Percentiles rank a stretch among this genome's conserved stretches.
Evolutionary conservation across 35 echinoderm and acorn worm genomes (phyloP).

Genomic region (Hemicentrotus pulcherrimus): DNA sequence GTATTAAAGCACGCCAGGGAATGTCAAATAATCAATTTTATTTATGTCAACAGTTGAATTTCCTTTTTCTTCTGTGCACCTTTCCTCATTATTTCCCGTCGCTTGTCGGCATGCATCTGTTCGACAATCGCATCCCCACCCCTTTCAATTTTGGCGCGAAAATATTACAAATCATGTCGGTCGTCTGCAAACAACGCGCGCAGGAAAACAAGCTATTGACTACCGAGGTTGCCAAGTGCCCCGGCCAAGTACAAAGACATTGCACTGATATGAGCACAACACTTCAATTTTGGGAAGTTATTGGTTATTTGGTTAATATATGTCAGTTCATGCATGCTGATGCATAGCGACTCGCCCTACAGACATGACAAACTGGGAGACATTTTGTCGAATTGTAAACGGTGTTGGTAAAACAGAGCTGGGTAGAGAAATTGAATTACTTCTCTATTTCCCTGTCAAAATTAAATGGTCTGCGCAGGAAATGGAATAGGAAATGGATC

Average conservation of each 20-base stretch:
- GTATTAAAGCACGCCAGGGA: not conserved
- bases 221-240: not conserved
- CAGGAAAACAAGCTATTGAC: not conserved
- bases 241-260: too few relatives aligned
- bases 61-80: not conserved
- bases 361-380: not conserved
- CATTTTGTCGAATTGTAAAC: not conserved
- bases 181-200: not conserved
- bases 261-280: not conserved
- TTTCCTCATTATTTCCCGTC: not conserved
- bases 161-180: not conserved
- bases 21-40: not conserved
- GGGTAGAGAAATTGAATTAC: constrained; percentile 2
- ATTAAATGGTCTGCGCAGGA: not conserved
- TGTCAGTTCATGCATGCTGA: not conserved
- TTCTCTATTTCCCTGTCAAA: not conserved
- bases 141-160: not conserved
- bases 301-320: not conserved
- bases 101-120: not conserved
- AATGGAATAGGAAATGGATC: not conserved
- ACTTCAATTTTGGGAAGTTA: not conserved
- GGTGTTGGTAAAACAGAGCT: not conserved
- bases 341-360: not conserved
- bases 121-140: not conserved
- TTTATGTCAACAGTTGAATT: not conserved